Evolutionary conservation across 2,888 invertebrate species (phyloP), one percentile per base, ranked within the genome.

Genomic region (Gisinianus flammeolus): DNA sequence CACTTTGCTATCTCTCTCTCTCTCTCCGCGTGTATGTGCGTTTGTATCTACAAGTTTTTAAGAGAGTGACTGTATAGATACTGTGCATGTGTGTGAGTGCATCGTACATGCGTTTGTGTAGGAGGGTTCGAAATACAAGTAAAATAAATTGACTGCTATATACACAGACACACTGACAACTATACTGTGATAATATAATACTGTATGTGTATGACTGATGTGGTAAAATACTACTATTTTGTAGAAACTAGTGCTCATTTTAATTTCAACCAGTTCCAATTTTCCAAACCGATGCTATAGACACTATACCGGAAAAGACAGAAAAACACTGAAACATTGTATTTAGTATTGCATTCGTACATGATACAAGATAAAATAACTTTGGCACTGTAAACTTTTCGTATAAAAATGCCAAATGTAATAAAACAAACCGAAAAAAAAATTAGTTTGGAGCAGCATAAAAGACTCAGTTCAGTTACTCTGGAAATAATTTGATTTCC

Each of bases 81-180:
- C 22, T 58, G 58, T 24, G 22, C 58, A 10, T 64, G 24, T 64
- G 56, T 56, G 4, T 56, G 56, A n/a, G n/a, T n/a, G n/a, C n/a
- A n/a, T n/a, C n/a, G n/a, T n/a, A n/a, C n/a, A n/a, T 64, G 67
- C 31, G 68, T 68, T 30, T 68, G 44, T 31, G 44, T 31, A 30
- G 16, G 64, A 30, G 19, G n/a, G 44, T 44, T 44, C 35, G 6
- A 44, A 19, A 16, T 44, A 35, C 12, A 5, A 8, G 19, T 19
- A 44, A 44, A 44, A 44, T 44, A 19, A 44, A 44, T 44, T 44
- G n/a, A n/a, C n/a, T n/a, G n/a, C n/a, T n/a, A n/a, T n/a, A n/a
- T 44, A 19, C 19, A 44, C 44, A 12, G 44, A 44, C 19, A 44
- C 19, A 19, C 19, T 44, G 44, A 16, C 2, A 2, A 19, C 44